A percentile compares a stretch with the other conserved stretches of the same genome.
These are phyloP conservation scores for Muscicapa striata DNA, from an alignment of 2,797 vertebrate species.

Conservation along the genomic window DNA sequence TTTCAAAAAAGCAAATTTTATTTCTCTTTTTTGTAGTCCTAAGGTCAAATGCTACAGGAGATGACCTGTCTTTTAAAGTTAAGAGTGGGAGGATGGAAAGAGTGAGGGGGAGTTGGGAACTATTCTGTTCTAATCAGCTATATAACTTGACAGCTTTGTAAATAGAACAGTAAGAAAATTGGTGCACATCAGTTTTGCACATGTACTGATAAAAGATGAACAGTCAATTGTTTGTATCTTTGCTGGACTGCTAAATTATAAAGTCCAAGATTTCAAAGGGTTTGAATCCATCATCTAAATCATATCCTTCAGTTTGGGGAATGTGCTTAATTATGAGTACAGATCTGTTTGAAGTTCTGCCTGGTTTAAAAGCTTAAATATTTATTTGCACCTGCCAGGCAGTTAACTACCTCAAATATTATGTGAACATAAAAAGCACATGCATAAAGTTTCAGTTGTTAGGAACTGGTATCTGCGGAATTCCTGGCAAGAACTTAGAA, in stretches of 20 bases:
- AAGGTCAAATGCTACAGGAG: background rate
- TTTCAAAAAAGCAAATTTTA: background rate
- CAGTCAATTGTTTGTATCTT: background rate
- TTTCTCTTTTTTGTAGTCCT: background rate
- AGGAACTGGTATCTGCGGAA: background rate
- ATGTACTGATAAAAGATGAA: background rate
- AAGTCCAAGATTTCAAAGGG: slow-evolving; percentile 11
- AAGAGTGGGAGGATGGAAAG: background rate
- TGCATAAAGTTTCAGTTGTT: background rate
- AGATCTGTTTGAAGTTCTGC: slow-evolving; percentile 40
- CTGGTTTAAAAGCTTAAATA: slow-evolving; percentile 47
- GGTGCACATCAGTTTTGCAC: background rate
- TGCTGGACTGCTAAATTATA: slow-evolving; percentile 18
- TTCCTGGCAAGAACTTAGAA: slow-evolving; percentile 21
- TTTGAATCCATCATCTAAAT: slow-evolving; percentile 40
- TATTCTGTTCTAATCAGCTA: background rate
- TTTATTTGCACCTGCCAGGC: slow-evolving; percentile 51
- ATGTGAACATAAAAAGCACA: slow-evolving; percentile 16
- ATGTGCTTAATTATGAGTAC: slow-evolving; percentile 23
- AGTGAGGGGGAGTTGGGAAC: background rate
- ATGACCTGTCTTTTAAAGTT: background rate
- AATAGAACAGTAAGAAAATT: background rate
- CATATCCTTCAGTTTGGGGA: slow-evolving; percentile 26
- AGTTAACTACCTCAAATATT: slow-evolving; percentile 17
- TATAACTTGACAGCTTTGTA: background rate